phyloP scores from a whole-genome alignment of 1,140 invertebrate species.

The Odontomachus brunneus region DNA sequence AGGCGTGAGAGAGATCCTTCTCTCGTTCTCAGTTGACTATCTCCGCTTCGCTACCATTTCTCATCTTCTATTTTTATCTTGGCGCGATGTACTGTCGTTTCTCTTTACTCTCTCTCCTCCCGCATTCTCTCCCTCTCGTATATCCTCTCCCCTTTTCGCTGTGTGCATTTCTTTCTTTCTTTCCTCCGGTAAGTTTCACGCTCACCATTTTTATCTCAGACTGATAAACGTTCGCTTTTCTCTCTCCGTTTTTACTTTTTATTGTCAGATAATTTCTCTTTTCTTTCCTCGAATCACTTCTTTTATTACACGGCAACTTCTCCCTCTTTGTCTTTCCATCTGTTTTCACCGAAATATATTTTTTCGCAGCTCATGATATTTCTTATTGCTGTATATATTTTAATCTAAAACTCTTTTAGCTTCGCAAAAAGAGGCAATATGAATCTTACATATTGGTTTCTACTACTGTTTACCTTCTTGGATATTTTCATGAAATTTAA shows the following conservation, averaged over 20 bases:
- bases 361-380: not conserved
- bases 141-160: slow-evolving; percentile 54
- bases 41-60: slow-evolving; percentile 13
- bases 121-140: slow-evolving; percentile 25
- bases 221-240: slow-evolving; percentile 14
- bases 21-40: slow-evolving; percentile 27
- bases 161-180: slow-evolving; percentile 63
- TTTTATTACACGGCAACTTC: not conserved
- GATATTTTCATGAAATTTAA: not conserved
- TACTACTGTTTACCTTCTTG: not conserved
- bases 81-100: not conserved
- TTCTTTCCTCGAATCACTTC: slow-evolving; percentile 26
- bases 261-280: slow-evolving; percentile 32
- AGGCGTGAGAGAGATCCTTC: not conserved
- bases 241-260: slow-evolving; percentile 22
- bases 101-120: slow-evolving; percentile 43
- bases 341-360: not conserved
- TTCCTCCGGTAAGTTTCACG: slow-evolving; percentile 10
- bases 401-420: slow-evolving; percentile 11
- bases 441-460: not conserved
- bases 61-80: slow-evolving; percentile 38
- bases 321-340: not conserved
- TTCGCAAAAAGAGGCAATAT: too few species aligned
- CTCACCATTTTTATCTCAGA: slow-evolving; percentile 23
- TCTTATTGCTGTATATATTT: slow-evolving; percentile 28